These are phyloP conservation scores for Cryptocephalus moraei DNA, from an alignment of 2,888 invertebrate genomes.

Conservation along the genomic window DNA sequence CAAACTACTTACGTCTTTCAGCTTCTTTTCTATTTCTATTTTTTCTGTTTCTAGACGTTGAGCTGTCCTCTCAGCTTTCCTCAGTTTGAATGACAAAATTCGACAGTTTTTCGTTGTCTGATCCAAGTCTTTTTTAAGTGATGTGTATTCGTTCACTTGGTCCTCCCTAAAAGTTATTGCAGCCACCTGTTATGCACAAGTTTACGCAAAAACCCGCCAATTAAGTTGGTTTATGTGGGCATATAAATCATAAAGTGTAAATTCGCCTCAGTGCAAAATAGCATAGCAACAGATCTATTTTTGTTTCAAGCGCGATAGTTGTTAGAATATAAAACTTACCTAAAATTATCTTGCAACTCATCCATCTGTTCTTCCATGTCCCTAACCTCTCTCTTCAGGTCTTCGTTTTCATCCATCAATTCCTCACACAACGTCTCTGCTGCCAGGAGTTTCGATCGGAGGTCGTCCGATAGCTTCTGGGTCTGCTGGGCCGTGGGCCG, in stretches of 20 bases:
- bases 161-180: conserved; percentile 60
- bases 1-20: conserved; percentile 41
- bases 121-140: conserved; percentile 89
- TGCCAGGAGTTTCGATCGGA: conserved; percentile 74
- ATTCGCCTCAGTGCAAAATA: too few relatives aligned
- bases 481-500: conserved; percentile 47
- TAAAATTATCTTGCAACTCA: conserved; percentile 95
- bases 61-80: conserved; percentile 86
- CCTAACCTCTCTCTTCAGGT: conserved; percentile 83
- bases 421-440: conserved; percentile 89
- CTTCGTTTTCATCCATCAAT: conserved; percentile 92
- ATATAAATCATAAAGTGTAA: too few relatives aligned
- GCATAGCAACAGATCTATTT: neutral
- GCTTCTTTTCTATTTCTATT: conserved; percentile 57
- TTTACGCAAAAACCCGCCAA: too few relatives aligned
- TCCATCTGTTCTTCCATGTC: conserved; percentile 97
- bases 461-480: conserved; percentile 55
- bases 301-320: neutral
- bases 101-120: conserved; percentile 96
- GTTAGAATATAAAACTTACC: conserved; percentile 34
- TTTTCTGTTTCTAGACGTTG: conserved; percentile 84
- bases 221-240: too few relatives aligned
- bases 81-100: conserved; percentile 92
- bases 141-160: conserved; percentile 92
- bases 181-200: too few relatives aligned